Base-by-base conservation (phyloP, 2,888 invertebrate species). In the Psococerastis gibbosa region DNA sequence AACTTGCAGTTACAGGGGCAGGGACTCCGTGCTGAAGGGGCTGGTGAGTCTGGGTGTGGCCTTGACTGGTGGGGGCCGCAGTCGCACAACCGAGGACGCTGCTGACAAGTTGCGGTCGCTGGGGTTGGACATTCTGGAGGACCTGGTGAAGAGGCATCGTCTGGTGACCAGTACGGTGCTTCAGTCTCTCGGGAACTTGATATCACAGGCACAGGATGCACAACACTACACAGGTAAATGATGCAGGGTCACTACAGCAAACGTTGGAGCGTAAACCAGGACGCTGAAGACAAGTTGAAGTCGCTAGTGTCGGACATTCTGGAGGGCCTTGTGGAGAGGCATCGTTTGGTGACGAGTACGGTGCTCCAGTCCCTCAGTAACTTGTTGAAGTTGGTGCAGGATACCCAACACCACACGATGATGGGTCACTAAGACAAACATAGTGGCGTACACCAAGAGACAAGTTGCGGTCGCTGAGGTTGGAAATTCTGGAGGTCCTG, bases 91-190 rank as follows among this genome's bases (percentile, higher is more conserved):
- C 6, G 55, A 60, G 1, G 52, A 56, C 34, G 48, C 60, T 6
- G 59, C 58, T 13, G 59, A 62, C 47, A 48, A 50, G 42, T 58
- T 68, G 11, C 67, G 67, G 62, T 52, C 55, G 11, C 56, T 73
- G 47, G 75, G 75, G 1, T 65, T 64, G 16, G 60, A 64, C 46
- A 71, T 75, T 49, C 53, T 77, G 3, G 63, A 69, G 31, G 70
- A 69, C 54, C 63, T 76, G 35, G 64, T 73, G 41, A 68, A 68
- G 44, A 69, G 67, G 50, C 67, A 71, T 49, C 63, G 66, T 18
- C 50, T 52, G 31, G 52, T 55, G 27, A 35, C 45, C 9, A 43
- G 31, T 3, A 35, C 44, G 8, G 44, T 48, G 3, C 32, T 48
- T 3, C 43, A 47, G 23, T 15, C 27, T 11, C 22, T 48, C 5